phyloP scores from a whole-genome alignment of 1,140 invertebrate genomes.

The Bemisia tabaci region DNA sequence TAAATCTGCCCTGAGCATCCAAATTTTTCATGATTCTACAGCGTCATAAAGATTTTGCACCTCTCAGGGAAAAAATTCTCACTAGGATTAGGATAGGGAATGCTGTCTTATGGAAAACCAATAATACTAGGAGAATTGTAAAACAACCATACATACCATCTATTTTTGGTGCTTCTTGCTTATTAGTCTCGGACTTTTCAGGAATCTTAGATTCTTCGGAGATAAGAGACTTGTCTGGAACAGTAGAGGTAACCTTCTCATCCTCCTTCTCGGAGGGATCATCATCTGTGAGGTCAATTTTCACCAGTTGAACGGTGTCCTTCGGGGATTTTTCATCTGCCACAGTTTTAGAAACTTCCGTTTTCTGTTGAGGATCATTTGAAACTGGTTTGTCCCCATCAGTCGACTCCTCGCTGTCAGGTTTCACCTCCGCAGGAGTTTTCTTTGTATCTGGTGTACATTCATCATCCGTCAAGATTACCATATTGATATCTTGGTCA shows the following conservation, averaged over 20 bases:
- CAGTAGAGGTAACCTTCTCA: not conserved
- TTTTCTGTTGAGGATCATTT: not conserved
- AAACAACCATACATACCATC: too few species aligned
- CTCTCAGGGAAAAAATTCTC: too few species aligned
- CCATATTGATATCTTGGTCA: not conserved
- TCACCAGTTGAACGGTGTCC: not conserved
- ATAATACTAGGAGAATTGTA: too few species aligned
- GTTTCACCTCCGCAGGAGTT: not conserved
- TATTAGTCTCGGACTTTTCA: too few species aligned
- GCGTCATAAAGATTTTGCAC: too few species aligned
- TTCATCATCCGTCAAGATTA: not conserved
- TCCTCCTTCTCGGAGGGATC: not conserved
- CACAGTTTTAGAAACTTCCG: not conserved
- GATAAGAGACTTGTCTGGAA: not conserved
- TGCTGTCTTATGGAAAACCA: too few species aligned
- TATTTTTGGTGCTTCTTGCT: too few species aligned
- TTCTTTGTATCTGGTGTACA: too few species aligned
- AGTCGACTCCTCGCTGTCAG: not conserved
- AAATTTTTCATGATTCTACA: too few species aligned
- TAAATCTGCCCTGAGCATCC: too few species aligned
- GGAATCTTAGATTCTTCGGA: too few species aligned
- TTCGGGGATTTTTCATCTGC: not conserved
- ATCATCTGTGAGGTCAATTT: not conserved
- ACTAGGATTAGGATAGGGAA: too few species aligned
- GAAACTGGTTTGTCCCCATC: not conserved